Conservation (phyloP, 2,797 vertebrate genomes). For the Oryzias sinensis region DNA sequence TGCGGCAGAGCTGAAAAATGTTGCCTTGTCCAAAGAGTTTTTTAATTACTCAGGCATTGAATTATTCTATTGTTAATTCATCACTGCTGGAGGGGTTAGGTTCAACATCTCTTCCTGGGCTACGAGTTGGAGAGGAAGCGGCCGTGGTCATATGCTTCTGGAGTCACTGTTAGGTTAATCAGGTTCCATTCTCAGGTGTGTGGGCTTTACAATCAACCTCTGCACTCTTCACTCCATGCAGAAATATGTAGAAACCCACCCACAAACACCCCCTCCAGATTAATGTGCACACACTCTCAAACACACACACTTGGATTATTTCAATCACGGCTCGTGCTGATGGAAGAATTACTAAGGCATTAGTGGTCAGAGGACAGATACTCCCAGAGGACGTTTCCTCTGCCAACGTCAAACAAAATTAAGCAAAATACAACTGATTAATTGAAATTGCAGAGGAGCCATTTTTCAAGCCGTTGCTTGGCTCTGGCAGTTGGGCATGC, state of each 20-base stretch:
- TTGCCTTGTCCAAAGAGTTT: constrained; percentile 96
- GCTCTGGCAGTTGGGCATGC: constrained; percentile 76
- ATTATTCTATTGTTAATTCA: constrained; percentile 99
- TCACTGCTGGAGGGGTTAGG: constrained; percentile 97
- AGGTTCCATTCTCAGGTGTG: constrained; percentile 88
- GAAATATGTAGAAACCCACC: constrained; percentile 5
- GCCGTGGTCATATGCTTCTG: constrained; percentile 79
- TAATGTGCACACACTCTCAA: constrained; percentile 12
- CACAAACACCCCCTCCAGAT: constrained; percentile 11
- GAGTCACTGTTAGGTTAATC: constrained; percentile 99
- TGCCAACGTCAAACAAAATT: constrained; percentile 86
- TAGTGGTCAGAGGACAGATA: constrained; percentile 81
- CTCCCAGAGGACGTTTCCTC: constrained; percentile 81
- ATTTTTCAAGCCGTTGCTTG: constrained; percentile 82
- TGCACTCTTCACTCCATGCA: constrained; percentile 33
- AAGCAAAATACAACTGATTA: constrained; percentile 84
- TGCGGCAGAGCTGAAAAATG: constrained; percentile 99
- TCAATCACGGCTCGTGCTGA: constrained; percentile 71
- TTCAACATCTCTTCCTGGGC: constrained; percentile 92
- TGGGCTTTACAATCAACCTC: constrained; percentile 82
- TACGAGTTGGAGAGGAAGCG: constrained; percentile 85
- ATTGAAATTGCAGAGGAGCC: constrained; percentile 81
- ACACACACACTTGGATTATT: constrained; percentile 65
- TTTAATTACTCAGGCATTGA: constrained; percentile 99
- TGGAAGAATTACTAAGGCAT: constrained; percentile 79